Evolutionary conservation across 2,888 invertebrate genomes (phyloP).

Genomic region (Bellardia bayeri): DNA sequence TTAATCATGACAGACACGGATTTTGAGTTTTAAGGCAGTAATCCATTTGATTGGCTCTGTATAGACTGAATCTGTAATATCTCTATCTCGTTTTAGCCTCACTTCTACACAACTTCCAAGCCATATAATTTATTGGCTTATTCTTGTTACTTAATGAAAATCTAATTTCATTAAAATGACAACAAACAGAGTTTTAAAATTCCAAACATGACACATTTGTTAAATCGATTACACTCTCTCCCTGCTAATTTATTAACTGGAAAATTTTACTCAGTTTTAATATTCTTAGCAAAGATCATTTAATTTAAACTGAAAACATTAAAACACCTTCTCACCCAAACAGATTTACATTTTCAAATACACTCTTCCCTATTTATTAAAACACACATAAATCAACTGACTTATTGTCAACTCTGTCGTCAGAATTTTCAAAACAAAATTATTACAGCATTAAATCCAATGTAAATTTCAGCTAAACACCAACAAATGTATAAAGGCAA

Average conservation of each 20-base stretch:
- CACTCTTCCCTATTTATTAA: neutral
- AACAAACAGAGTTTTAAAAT: neutral
- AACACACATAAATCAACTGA: conserved; percentile 36
- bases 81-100: too few relatives aligned
- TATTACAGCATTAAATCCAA: conserved; percentile 15
- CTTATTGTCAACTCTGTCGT: conserved; percentile 11
- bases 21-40: too few relatives aligned
- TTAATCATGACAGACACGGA: too few relatives aligned
- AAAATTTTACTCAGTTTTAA: conserved; percentile 44
- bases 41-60: too few relatives aligned
- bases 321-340: conserved; percentile 17
- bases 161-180: neutral
- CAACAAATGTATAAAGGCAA: conserved; percentile 7
- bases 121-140: conserved; percentile 14
- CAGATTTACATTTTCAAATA: neutral
- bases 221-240: conserved; percentile 8
- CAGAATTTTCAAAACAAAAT: conserved; percentile 18
- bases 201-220: conserved; percentile 12
- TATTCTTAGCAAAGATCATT: conserved; percentile 33
- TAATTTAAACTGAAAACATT: conserved; percentile 51
- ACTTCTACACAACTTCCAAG: neutral
- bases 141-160: conserved; percentile 6
- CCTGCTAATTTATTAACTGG: neutral
- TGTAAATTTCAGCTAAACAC: neutral
- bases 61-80: too few relatives aligned